Percentiles rank a stretch among this genome's conserved stretches.
These are phyloP conservation scores for Philereme transversata DNA, from an alignment of 2,888 invertebrate genomes.

Conservation along the genomic window DNA sequence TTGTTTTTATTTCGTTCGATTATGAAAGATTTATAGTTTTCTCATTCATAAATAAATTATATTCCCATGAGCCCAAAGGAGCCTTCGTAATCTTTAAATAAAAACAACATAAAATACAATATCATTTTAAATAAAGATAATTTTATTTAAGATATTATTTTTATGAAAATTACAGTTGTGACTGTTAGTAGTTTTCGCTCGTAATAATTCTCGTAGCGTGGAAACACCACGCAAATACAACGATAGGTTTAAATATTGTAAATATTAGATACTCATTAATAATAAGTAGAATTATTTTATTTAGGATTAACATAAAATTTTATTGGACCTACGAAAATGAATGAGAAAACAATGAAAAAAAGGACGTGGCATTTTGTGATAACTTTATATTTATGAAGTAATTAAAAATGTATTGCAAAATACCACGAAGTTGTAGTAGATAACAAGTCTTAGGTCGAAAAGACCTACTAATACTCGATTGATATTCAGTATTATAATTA, in stretches of 20 bases:
- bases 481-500: conserved; percentile 65
- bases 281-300: conserved; percentile 73
- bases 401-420: conserved; percentile 48
- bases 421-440: conserved; percentile 21
- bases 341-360: conserved; percentile 54
- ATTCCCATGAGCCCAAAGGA: conserved; percentile 2
- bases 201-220: conserved; percentile 33
- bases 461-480: conserved; percentile 24
- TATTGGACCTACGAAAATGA: conserved; percentile 59
- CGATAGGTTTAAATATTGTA: conserved; percentile 66
- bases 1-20: neutral
- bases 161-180: conserved; percentile 15
- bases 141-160: conserved; percentile 32
- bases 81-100: conserved; percentile 1
- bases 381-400: conserved; percentile 30
- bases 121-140: conserved; percentile 18
- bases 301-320: conserved; percentile 68
- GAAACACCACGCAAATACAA: conserved; percentile 47
- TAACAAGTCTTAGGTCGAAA: conserved; percentile 3
- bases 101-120: neutral
- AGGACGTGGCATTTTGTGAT: conserved; percentile 46
- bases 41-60: neutral
- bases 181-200: conserved; percentile 13
- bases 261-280: conserved; percentile 79
- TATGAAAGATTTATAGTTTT: neutral